Base-by-base conservation (phyloP, 2,797 vertebrate species). In the Apogon talboti region DNA sequence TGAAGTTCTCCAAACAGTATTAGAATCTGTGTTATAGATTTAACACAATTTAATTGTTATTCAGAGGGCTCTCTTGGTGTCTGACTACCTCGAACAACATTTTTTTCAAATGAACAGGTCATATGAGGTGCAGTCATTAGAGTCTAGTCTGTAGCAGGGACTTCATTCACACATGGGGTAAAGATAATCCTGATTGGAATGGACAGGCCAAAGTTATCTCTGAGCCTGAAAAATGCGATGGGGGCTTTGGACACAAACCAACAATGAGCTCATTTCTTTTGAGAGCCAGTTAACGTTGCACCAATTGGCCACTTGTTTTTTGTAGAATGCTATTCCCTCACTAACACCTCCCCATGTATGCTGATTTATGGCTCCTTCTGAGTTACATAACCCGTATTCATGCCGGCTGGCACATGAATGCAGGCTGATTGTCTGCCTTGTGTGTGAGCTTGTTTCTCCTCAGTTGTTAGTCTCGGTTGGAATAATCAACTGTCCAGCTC, bases 231-330 rank as follows among this genome's bases (percentile, higher is more conserved):
- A 88, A 89, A 90, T 92, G 88, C 69, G 54, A 63, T 56, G 14
- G 83, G 76, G 84, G 71, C 80, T 93, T 90, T 94, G 92, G 91
- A 85, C 64, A 7, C 68, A 81, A 84, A 84, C 89, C 91, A 93
- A 84, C 84, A 83, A 75, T 94, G 93, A 94, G 89, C 87, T 94
- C 91, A 93, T 90, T 84, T 87, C 75, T 90, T 79, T 78, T 68
- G 66, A 83, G 74, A 86, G 74, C 73, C 86, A 74, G 64, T 76
- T 33, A 76, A 72, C 82, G 74, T 85, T 50, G 74, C 73, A 55
- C 79, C 90, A 80, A 84, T 86, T 46, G 44, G 59, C 69, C 81
- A 67, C 78, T 86, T 91, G 79, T 89, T 91, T 86, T 84, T 76
- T 52, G 11, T 4, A n/a, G 41, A 33, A 61, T 38, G 11, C 70